Evolutionary conservation across 2,888 invertebrate genomes (phyloP), one percentile per base, ranked within the genome.

Genomic region (Macrophya alboannulata): DNA sequence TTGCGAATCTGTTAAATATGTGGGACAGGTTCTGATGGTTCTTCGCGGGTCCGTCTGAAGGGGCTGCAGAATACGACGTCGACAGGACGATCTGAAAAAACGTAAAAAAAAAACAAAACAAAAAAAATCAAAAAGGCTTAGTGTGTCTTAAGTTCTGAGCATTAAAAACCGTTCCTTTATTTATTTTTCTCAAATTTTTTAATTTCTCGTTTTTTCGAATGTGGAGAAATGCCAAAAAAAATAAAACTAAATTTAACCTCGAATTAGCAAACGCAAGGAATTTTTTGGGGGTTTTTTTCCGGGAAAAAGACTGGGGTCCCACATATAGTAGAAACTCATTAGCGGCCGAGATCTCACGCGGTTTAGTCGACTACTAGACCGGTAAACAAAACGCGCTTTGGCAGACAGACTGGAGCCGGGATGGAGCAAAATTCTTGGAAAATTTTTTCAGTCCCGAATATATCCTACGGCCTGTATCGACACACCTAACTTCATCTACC

Each of bases 361-460:
- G 89, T 37, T 31, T 10, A 37, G 51, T 37, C 12, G 77, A 86
- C 88, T 68, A 17, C 15, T 17, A 48, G 65, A 43, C 86, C 88
- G 89, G 88, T 91, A 91, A 91, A 92, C 90, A 90, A 92, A 91
- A 90, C 89, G 88, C 88, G 83, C 68, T 83, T 87, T 88, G 89
- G 92, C 90, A 93, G 93, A 93, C 93, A 92, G 90, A 90, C 89
- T 90, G 93, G 93, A 92, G 92, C 92, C 93, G 89, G 89, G 85
- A 87, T 85, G 87, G 87, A 88, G 88, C n/a, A 86, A 68, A 88
- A 92, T 93, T 93, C 93, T 87, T 89, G 90, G 92, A 93, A 93
- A 89, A 89, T 89, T 81, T 89, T 81, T 59, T 51, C n/a, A 21
- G n/a, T 6, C 25, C n/a, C 45, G 48, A 31, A 71, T 48, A 25